Evolutionary conservation across 1,140 invertebrate species (phyloP).

Genomic region (Psix sp.): DNA sequence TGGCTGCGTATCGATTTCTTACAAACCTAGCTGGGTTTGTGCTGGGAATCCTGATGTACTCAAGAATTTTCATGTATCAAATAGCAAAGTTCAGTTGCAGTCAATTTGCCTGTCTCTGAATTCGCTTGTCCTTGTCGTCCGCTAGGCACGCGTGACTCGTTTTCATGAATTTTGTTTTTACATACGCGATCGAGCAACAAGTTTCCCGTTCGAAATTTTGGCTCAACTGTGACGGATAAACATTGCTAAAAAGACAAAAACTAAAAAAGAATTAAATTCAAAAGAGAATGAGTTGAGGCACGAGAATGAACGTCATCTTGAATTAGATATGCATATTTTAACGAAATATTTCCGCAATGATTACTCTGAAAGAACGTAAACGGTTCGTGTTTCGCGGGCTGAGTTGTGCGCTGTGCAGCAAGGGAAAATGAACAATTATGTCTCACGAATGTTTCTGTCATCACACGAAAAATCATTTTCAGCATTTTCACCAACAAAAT

Average conservation of each 20-base stretch:
- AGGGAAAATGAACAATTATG: conserved; percentile 40
- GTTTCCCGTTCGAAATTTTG: conserved; percentile 13
- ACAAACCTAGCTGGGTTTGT: conserved; percentile 70
- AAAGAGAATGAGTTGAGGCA: no score
- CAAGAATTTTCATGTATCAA: conserved; percentile 34
- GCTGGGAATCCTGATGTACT: conserved; percentile 51
- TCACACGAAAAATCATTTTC: conserved; percentile 28
- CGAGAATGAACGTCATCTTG: no score
- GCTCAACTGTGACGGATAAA: background rate
- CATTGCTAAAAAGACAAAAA: conserved; percentile 2
- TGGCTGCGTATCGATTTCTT: conserved; percentile 72
- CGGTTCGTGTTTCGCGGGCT: conserved; percentile 23
- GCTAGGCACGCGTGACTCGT: conserved; percentile 6
- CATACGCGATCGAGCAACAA: conserved; percentile 37
- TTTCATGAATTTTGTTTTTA: conserved; percentile 6
- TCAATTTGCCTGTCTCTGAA: conserved; percentile 19
- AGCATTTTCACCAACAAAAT: no score
- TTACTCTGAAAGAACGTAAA: conserved; percentile 22
- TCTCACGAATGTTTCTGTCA: conserved; percentile 18
- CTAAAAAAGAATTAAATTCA: background rate
- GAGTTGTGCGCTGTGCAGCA: conserved; percentile 21
- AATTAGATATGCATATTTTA: conserved; percentile 40
- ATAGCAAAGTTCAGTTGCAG: conserved; percentile 30
- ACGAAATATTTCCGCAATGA: conserved; percentile 24
- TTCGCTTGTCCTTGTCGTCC: background rate